phyloP scores from a whole-genome alignment of 2,888 invertebrate genomes.

The Apoda limacodes region DNA sequence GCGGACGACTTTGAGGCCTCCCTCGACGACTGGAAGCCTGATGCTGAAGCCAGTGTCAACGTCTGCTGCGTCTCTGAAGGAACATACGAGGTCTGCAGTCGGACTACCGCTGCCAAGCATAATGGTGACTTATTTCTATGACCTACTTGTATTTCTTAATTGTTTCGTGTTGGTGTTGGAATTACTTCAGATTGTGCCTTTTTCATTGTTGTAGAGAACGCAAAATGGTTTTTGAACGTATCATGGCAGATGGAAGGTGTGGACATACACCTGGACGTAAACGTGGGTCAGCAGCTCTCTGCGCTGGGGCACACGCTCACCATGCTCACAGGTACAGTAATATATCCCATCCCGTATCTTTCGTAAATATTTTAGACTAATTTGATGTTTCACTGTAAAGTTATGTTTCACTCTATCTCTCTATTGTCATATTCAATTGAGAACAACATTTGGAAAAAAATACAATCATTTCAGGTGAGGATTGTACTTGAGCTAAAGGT shows the following conservation, averaged over 20 bases:
- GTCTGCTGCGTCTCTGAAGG: constrained; percentile 98
- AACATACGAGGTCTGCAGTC: constrained; percentile 96
- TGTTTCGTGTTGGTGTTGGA: too few relatives aligned
- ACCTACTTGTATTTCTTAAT: too few relatives aligned
- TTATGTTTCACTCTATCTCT: too few relatives aligned
- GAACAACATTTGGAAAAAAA: too few relatives aligned
- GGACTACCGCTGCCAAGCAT: constrained; percentile 89
- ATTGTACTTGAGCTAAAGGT: too few relatives aligned
- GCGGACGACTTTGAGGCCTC: constrained; percentile 98
- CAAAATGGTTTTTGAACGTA: constrained; percentile 98
- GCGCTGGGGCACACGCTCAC: constrained; percentile 96
- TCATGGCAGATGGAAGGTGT: constrained; percentile 99
- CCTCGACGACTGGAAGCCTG: constrained; percentile 97
- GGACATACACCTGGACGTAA: constrained; percentile 95
- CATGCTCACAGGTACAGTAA: constrained; percentile 84
- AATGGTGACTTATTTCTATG: constrained; percentile 76
- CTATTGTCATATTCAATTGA: too few relatives aligned
- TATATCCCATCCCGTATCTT: too few relatives aligned
- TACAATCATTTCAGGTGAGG: too few relatives aligned
- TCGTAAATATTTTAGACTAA: too few relatives aligned
- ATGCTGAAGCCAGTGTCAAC: constrained; percentile 84
- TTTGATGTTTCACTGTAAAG: too few relatives aligned
- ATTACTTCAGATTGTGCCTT: background rate
- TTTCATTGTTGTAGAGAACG: constrained; percentile 75
- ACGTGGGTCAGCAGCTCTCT: constrained; percentile 95